These are phyloP conservation scores for Trichogramma evanescens DNA, from an alignment of 2,888 invertebrate genomes.

Conservation along the genomic window DNA sequence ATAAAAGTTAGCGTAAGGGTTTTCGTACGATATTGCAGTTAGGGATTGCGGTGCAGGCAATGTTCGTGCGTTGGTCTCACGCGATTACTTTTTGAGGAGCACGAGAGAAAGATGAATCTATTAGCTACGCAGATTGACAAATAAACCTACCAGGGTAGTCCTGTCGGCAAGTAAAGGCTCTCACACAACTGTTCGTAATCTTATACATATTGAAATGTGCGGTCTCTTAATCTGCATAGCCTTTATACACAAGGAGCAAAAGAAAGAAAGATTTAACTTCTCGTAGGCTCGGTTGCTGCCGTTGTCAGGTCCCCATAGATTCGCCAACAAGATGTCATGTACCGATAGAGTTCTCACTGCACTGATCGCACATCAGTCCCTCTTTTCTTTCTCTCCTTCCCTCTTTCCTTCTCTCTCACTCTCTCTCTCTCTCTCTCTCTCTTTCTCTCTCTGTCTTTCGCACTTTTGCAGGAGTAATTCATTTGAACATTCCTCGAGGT, in stretches of 20 bases:
- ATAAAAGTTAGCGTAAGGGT: too few relatives aligned
- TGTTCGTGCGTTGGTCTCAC: conserved; percentile 6
- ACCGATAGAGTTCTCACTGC: conserved; percentile 41
- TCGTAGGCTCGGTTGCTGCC: background rate
- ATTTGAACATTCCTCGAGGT: conserved; percentile 48
- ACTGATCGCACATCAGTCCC: conserved; percentile 10
- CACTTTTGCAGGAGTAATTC: conserved; percentile 36
- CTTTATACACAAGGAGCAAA: too few relatives aligned
- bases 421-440: conserved; percentile 24
- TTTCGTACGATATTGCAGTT: too few relatives aligned
- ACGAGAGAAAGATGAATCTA: conserved; percentile 41
- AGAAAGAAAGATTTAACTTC: too few relatives aligned
- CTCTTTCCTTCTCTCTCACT: conserved; percentile 21
- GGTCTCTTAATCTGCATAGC: too few relatives aligned
- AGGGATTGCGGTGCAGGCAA: conserved; percentile 11
- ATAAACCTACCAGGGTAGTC: conserved; percentile 42
- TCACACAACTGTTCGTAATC: conserved; percentile 22
- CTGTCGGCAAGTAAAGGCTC: conserved; percentile 37
- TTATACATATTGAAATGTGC: conserved; percentile 8
- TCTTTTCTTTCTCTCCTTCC: conserved; percentile 17
- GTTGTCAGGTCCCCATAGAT: conserved; percentile 32
- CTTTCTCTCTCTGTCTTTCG: conserved; percentile 2
- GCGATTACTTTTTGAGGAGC: conserved; percentile 22
- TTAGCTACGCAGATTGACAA: conserved; percentile 45
- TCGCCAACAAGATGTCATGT: conserved; percentile 47